Evolutionary conservation across 2,113 vertebrate species (phyloP).

Genomic region (Aegotheles bennettii): DNA sequence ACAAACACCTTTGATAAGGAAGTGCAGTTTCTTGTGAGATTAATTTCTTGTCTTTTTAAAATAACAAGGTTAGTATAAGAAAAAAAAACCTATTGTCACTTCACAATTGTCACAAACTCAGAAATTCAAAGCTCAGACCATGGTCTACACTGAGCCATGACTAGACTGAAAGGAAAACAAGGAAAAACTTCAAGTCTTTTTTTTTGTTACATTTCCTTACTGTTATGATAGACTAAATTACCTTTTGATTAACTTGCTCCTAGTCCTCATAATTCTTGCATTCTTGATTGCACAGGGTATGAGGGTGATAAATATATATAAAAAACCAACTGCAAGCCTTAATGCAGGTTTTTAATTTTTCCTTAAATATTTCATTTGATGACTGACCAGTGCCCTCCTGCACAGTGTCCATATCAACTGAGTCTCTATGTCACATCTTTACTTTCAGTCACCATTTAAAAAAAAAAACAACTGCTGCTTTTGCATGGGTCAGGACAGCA

Average conservation of each 20-base stretch:
- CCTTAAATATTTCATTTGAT: background rate
- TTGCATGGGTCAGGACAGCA: slow-evolving; percentile 1
- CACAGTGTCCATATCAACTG: background rate
- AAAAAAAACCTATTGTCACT: background rate
- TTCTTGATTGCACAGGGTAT: background rate
- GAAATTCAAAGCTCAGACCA: background rate
- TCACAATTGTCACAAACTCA: background rate
- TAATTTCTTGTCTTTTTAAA: background rate
- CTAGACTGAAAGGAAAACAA: background rate
- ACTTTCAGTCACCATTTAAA: background rate
- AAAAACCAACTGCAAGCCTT: background rate
- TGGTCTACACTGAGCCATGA: background rate
- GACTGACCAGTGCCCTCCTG: background rate
- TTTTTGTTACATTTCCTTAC: background rate
- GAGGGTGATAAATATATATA: background rate
- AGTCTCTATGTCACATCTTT: background rate
- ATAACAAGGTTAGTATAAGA: background rate
- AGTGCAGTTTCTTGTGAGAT: background rate
- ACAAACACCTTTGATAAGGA: background rate
- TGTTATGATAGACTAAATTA: background rate
- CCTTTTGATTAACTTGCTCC: background rate
- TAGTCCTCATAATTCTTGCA: background rate
- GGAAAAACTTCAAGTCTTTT: background rate
- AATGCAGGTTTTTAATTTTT: background rate
- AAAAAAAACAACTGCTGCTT: background rate